Evolutionary conservation across 2,113 vertebrate species (phyloP).

Genomic region (Plecturocebus donacophilus): DNA sequence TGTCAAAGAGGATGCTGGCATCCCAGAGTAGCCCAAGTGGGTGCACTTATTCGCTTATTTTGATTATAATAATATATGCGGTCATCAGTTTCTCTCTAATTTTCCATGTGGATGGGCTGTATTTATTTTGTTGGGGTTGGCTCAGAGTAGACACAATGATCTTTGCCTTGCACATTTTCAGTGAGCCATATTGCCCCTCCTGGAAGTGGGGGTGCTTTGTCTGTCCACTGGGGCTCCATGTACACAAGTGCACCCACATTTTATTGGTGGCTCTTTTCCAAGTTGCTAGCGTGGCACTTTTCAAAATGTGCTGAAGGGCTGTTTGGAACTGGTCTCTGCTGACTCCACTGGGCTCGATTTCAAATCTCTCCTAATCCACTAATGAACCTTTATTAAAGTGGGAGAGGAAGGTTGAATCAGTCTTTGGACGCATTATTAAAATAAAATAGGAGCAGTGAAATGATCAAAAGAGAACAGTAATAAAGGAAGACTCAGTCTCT

Average conservation of each 20-base stretch:
- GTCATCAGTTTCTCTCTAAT: neutral
- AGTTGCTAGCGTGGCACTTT: conserved; percentile 52
- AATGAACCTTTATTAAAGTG: conserved; percentile 85
- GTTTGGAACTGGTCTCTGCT: conserved; percentile 82
- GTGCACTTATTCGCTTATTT: neutral
- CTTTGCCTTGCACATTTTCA: neutral
- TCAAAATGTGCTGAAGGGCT: conserved; percentile 80
- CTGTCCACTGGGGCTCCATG: neutral
- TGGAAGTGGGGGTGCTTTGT: neutral
- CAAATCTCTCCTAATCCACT: conserved; percentile 84
- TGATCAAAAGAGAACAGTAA: conserved; percentile 74
- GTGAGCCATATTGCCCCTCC: neutral
- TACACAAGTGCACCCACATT: conserved; percentile 46
- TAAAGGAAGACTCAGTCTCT: conserved; percentile 1
- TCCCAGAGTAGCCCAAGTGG: neutral
- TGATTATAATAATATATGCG: neutral
- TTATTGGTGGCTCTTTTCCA: conserved; percentile 62
- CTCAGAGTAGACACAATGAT: neutral
- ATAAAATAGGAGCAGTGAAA: conserved; percentile 76
- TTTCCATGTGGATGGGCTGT: neutral
- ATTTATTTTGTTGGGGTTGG: neutral
- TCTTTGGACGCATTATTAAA: conserved; percentile 82
- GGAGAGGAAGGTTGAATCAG: conserved; percentile 78
- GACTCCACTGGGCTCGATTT: conserved; percentile 80
- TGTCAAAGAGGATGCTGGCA: neutral